Conservation (phyloP, 2,888 invertebrate genomes). For the Octodonta nipae region DNA sequence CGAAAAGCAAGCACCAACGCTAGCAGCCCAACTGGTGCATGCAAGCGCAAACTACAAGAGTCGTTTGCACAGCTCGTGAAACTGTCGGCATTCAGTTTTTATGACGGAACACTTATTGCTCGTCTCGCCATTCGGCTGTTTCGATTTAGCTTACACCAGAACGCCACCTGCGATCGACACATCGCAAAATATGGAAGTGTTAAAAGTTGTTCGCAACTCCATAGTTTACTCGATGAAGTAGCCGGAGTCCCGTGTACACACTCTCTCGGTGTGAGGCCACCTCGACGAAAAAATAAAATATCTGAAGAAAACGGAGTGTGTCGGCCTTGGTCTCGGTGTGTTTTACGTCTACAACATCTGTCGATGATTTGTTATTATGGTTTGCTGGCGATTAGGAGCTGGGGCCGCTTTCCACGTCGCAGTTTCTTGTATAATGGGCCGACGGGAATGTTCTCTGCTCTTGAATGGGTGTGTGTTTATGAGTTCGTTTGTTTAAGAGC, state of each 20-base stretch:
- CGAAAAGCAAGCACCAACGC: too few relatives aligned
- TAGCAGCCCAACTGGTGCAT: too few relatives aligned
- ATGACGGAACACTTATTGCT: too few relatives aligned
- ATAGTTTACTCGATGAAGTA: constrained; percentile 10
- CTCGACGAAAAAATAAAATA: constrained; percentile 10
- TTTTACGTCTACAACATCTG: constrained; percentile 13
- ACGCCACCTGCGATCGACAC: constrained; percentile 13
- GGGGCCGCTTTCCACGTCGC: too few relatives aligned
- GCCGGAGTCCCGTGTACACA: constrained; percentile 12
- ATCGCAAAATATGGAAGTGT: constrained; percentile 13
- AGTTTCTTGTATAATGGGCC: too few relatives aligned
- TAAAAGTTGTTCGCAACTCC: constrained; percentile 15
- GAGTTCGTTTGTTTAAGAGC: too few relatives aligned
- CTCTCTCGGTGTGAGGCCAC: constrained; percentile 6
- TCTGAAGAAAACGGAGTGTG: constrained; percentile 10
- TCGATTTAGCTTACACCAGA: background rate
- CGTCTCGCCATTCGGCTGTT: constrained; percentile 2
- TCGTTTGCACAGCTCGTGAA: too few relatives aligned
- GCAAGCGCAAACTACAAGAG: too few relatives aligned
- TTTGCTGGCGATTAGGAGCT: background rate
- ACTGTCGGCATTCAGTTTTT: too few relatives aligned
- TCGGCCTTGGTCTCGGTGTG: constrained; percentile 6
- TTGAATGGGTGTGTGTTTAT: too few relatives aligned
- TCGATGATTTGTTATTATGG: constrained; percentile 13
- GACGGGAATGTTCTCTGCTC: too few relatives aligned